Base-by-base conservation (phyloP, 1,140 invertebrate genomes). In the Magallana angulata region DNA sequence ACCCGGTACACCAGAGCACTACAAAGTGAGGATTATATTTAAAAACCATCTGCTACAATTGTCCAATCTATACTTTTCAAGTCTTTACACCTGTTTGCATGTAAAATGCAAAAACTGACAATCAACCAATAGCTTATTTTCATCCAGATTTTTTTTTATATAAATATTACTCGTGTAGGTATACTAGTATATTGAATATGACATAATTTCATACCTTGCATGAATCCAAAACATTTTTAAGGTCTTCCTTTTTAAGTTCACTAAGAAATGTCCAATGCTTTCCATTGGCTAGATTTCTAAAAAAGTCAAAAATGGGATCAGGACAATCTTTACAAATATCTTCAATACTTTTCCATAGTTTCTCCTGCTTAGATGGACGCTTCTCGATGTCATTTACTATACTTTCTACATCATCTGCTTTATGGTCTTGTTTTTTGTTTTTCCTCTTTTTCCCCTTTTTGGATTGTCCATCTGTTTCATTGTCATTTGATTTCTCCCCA, bases 201-300 rank as follows among this genome's bases (percentile, higher is more conserved):
- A 64, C 0, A 64, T 16, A 11, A 9, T 36, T 12, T 11, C 12
- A 9, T 76, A 76, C 68, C 68, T 76, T 76, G 68, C 68, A 76
- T 36, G 36, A 14, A 12, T 76, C 68, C 24, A 76, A 76, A 76
- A 76, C 68, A 36, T 30, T 2, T 2, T 12, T 76, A 8, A 76
- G 24, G 5, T 76, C 68, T 36, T 76, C 68, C 7, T 9, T 76
- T 1, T 76, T 36, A 7, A 36, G 4, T 36, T 76, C 8, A 12
- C 11, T 76, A 12, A 76, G 30, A 76, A 76, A 76, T 76, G 68
- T 76, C 68, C 68, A 76, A 30, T 76, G 68, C 2, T 76, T 76
- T 76, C 68, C 68, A 76, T 76, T 18, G 1, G 24, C 68, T 76
- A 76, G n/a, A 76, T 9, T 18, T 76, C 8, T 30, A 76, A 76